A percentile compares a stretch with the other conserved stretches of the same genome.
Evolutionary conservation across 1,140 invertebrate species (phyloP).

Genomic region (Hermetia illucens): DNA sequence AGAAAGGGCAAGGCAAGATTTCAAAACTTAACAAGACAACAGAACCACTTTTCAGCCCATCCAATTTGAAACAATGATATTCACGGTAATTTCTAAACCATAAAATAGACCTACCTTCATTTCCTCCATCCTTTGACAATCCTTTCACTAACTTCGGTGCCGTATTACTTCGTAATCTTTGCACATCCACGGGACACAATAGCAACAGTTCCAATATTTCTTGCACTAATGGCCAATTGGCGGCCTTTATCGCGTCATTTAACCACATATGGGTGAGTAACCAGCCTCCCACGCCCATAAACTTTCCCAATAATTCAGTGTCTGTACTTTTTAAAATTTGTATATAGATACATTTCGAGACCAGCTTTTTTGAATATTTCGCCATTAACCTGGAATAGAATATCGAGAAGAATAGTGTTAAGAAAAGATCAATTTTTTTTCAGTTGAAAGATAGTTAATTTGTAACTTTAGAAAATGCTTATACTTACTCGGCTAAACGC

Average conservation of each 20-base stretch:
- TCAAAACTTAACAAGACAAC: no score
- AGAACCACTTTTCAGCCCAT: no score
- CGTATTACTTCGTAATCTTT: conserved; percentile 77
- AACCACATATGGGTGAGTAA: conserved; percentile 76
- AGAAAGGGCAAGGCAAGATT: no score
- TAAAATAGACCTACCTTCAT: no score
- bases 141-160: conserved; percentile 83
- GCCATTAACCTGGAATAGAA: conserved; percentile 73
- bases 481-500: conserved; percentile 54
- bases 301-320: conserved; percentile 66
- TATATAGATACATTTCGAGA: conserved; percentile 90
- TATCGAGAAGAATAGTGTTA: conserved; percentile 8
- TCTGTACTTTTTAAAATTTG: conserved; percentile 85
- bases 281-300: conserved; percentile 85
- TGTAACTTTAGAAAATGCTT: no score
- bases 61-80: conserved; percentile 1
- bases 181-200: conserved; percentile 75
- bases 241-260: conserved; percentile 62
- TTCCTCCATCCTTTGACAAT: conserved; percentile 64
- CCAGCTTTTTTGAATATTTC: conserved; percentile 88
- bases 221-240: conserved; percentile 72
- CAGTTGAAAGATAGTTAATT: no score
- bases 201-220: conserved; percentile 74
- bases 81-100: conserved; percentile 17
- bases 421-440: conserved; percentile 4